Base-by-base conservation (phyloP, 2,888 invertebrate genomes). In the Phania funesta region DNA sequence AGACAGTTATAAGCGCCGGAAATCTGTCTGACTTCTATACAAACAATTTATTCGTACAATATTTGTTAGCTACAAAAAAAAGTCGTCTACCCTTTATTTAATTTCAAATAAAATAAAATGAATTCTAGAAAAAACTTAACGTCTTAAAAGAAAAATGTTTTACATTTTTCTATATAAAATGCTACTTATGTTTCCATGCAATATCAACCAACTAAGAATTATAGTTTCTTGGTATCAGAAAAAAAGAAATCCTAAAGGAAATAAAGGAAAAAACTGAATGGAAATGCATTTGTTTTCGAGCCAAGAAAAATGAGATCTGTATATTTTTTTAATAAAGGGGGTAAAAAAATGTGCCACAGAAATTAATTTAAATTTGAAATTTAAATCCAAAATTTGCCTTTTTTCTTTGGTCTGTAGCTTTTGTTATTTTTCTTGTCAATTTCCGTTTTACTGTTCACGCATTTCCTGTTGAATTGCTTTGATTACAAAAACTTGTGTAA, bases 1-100 rank as follows among this genome's bases (percentile, higher is more conserved):
- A 81, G 81, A 77, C 81, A 81, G 67, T 81, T 77, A 77, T 77
- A 77, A 81, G 81, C 76, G 54, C 81, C 81, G 76, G 81, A 81
- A 77, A 81, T 81, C 81, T 81, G 81, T 81, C 81, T 81, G 81
- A 77, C 77, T 81, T 67, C 50, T 62, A 62, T 56, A 50, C 54
- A 77, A 60, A 73, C 71, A 71, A 60, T 62, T 67, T 60, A 20
- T 67, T 54, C 35, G 71, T 48, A 29, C 18, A 50, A 3, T 35
- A 50, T 20, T 38, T 62, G 38, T 50, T 22, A 38, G 29, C 20
- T 13, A 20, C 18, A 46, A 50, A 67, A 48, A 8, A 41, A 41
- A 38, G 3, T 41, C 5, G 13, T 38, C 18, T 18, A 26, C 13
- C 13, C 11, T 26, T 71, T 24, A 24, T 41, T 38, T 58, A 48